phyloP scores from a whole-genome alignment of 2,113 vertebrate species.

The Bettongia penicillata region DNA sequence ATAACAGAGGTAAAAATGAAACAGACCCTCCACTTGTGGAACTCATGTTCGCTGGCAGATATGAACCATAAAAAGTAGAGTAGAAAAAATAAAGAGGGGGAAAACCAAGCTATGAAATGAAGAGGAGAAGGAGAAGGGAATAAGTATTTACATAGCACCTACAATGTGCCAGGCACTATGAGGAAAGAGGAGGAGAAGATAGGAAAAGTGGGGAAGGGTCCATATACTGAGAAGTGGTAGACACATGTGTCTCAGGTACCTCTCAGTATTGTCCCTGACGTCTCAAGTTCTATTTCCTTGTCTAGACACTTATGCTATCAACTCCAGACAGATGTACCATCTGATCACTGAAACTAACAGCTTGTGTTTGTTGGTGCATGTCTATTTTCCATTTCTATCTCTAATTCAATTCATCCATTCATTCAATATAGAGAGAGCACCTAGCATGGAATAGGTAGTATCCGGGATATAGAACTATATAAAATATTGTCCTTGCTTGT shows the following conservation, averaged over 20 bases:
- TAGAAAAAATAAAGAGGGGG: not conserved
- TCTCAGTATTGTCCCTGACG: not conserved
- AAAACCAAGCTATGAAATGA: not conserved
- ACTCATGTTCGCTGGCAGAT: not conserved
- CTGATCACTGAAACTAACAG: not conserved
- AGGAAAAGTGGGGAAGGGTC: accelerated
- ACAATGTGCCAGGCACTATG: not conserved
- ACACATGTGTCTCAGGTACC: not conserved
- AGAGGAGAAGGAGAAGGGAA: too few relatives aligned
- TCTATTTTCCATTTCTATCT: not conserved
- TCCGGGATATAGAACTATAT: not conserved
- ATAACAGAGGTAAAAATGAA: not conserved
- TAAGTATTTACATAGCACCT: too few relatives aligned
- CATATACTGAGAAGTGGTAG: not conserved
- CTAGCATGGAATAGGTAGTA: not conserved
- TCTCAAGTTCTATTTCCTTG: not conserved
- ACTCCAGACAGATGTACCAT: not conserved
- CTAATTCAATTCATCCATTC: not conserved
- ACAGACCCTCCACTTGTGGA: not conserved
- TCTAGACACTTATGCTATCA: not conserved
- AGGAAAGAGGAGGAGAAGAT: not conserved
- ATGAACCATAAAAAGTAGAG: not conserved
- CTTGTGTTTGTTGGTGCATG: not conserved
- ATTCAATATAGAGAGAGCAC: not conserved
- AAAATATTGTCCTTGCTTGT: not conserved